phyloP scores from a whole-genome alignment of 2,797 vertebrate genomes.

The Sebastes matsubarae region DNA sequence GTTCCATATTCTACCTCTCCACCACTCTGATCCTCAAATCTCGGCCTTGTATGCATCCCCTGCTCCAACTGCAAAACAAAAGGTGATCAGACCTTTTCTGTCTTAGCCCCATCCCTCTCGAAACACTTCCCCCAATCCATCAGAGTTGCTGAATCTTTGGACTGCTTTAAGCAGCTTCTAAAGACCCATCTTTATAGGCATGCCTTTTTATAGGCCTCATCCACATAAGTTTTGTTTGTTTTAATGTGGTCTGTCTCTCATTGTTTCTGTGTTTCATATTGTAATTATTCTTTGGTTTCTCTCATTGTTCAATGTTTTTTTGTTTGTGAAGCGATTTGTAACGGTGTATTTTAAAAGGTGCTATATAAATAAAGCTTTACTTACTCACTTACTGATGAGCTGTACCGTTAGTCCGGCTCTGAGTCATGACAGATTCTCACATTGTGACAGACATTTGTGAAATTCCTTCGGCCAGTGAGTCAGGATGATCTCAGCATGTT shows the following conservation, averaged over 20 bases:
- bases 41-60: neutral
- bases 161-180: neutral
- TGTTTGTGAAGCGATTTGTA: too few relatives aligned
- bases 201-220: neutral
- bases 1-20: too few relatives aligned
- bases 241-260: neutral
- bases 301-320: too few relatives aligned
- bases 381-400: neutral
- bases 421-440: slow-evolving; percentile 41
- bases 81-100: neutral
- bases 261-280: neutral
- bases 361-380: neutral
- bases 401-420: neutral
- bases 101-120: neutral
- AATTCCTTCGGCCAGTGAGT: slow-evolving; percentile 44
- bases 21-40: too few relatives aligned
- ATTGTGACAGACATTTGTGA: slow-evolving; percentile 32
- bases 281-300: too few relatives aligned
- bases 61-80: neutral
- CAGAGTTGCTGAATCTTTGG: neutral
- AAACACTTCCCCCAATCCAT: neutral
- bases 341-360: neutral
- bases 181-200: neutral
- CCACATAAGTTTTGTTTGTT: neutral
- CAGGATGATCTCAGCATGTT: slow-evolving; percentile 3